A percentile compares a stretch with the other conserved stretches of the same genome.
Evolutionary conservation across 1,140 invertebrate species (phyloP).

Genomic region (Nasonia vitripennis): DNA sequence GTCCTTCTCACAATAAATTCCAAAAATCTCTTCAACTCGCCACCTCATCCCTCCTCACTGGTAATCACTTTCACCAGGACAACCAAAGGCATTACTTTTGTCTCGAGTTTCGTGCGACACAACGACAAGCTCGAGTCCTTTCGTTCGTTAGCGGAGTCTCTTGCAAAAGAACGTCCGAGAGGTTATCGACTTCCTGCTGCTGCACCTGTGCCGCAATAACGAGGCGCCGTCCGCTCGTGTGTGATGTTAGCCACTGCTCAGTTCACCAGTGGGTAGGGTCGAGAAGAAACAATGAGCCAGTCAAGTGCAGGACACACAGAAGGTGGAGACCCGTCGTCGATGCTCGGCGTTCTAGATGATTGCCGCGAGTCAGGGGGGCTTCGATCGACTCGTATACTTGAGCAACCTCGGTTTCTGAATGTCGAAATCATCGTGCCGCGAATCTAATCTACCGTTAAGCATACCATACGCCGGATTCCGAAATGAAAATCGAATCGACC

Average conservation of each 20-base stretch:
- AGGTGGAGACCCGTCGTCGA: neutral
- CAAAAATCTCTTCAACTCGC: neutral
- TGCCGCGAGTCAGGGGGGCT: neutral
- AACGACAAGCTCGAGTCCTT: neutral
- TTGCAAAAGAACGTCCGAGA: conserved; percentile 28
- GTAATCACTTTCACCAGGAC: conserved; percentile 24
- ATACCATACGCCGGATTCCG: too few species aligned
- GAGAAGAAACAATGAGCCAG: neutral
- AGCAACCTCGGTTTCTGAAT: too few species aligned
- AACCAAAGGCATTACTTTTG: conserved; percentile 27
- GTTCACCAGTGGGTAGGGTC: neutral
- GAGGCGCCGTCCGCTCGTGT: neutral
- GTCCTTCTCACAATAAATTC: neutral
- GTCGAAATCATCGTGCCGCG: too few species aligned
- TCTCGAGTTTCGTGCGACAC: neutral
- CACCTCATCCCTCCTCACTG: neutral
- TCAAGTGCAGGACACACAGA: neutral
- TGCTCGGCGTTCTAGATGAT: neutral
- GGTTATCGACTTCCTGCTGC: conserved; percentile 57
- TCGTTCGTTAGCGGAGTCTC: neutral
- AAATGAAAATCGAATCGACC: too few species aligned
- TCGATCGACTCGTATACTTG: neutral
- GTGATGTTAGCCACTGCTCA: neutral
- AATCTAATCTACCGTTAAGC: too few species aligned
- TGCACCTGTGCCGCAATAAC: conserved; percentile 38